phyloP scores from a whole-genome alignment of 2,888 invertebrate genomes.

The Diarsia rubi region DNA sequence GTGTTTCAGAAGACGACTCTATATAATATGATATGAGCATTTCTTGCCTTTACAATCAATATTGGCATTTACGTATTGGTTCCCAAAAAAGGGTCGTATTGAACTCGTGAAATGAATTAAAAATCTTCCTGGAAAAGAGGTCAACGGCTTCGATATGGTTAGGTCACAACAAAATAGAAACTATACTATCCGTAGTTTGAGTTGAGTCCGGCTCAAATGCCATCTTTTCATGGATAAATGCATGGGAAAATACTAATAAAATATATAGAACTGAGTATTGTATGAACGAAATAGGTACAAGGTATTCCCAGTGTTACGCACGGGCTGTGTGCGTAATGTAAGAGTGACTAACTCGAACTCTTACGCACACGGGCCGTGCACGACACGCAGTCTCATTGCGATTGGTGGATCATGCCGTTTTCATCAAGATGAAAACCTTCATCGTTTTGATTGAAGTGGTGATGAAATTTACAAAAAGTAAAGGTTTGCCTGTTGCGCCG shows the following conservation, averaged over 20 bases:
- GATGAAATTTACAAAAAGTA: not conserved
- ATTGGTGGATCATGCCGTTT: not conserved
- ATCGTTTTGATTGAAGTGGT: not conserved
- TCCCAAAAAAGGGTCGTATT: not conserved
- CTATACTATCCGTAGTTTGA: not conserved
- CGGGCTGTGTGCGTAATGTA: too few relatives aligned
- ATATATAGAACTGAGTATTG: not conserved
- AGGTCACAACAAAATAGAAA: constrained; percentile 4
- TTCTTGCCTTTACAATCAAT: not conserved
- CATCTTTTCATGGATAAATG: not conserved
- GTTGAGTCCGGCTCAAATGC: not conserved
- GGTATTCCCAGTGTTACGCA: not conserved
- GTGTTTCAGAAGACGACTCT: not conserved
- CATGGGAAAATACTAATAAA: not conserved
- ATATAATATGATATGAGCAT: not conserved
- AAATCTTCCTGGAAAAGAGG: not conserved
- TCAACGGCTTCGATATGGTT: not conserved
- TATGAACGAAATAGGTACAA: not conserved
- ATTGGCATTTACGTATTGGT: not conserved
- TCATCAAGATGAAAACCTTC: not conserved
- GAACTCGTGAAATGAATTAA: not conserved
- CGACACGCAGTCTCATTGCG: not conserved
- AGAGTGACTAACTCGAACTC: too few relatives aligned
- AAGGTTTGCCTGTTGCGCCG: not conserved
- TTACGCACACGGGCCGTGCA: not conserved